Base-by-base conservation (phyloP, 2,888 invertebrate species). In the Dasypogon diadema region DNA sequence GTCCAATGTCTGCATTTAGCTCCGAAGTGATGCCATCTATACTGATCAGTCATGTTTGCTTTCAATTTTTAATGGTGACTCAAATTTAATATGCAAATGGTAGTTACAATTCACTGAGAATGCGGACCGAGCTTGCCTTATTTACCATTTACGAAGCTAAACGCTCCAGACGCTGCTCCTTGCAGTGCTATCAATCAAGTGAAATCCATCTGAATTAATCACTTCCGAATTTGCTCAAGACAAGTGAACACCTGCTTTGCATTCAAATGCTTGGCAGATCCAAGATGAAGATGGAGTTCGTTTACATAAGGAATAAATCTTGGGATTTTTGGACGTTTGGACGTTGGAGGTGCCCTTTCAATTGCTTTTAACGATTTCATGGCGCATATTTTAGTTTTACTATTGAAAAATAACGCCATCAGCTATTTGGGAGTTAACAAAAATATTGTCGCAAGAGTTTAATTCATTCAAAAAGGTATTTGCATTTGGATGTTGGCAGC, bases 241-340 rank as follows among this genome's bases (percentile, higher is more conserved):
- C 60, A 60, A 60, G 37, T 60, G 60, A 60, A 60, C 60, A 60
- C 60, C 60, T 60, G 60, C 60, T 60, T 42, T 60, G 37, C 60
- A 37, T 37, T 60, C 37, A 60, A 60, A 42, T 37, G 34, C 21
- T 60, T 37, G 16, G 16, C 10, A 18, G 37, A 34, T 34, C 37
- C 18, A 16, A 60, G 34, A 37, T 37, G 18, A 18, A 60, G 60
- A 37, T 22, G 60, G 37, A 37, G 60, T 12, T 60, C 37, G 37
- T 10, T 37, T 60, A 60, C 60, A 37, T 60, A 60, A 60, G 34
- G 21, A 60, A 34, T 34, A 60, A 37, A 60, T 60, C 60, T 26
- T 21, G 14, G 10, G 6, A 30, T 24, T 26, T 58, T 58, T 16
- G 8, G 58, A n/a, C n/a, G n/a, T n/a, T n/a, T n/a, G n/a, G n/a